Base-by-base conservation (phyloP, 2,113 vertebrate genomes). In the Plecturocebus donacophilus region DNA sequence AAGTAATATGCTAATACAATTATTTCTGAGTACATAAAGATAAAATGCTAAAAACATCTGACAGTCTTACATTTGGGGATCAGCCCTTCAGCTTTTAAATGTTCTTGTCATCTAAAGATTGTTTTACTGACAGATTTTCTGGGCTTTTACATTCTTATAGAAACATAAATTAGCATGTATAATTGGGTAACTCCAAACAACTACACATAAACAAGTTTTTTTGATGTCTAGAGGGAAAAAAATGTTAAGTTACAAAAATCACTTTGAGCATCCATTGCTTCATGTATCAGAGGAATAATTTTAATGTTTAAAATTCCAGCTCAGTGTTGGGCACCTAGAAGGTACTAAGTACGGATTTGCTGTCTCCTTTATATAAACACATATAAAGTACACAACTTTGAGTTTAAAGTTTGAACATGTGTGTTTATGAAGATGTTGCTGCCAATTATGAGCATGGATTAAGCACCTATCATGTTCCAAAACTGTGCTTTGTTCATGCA, bases 11-110 rank as follows among this genome's bases (percentile, higher is more conserved):
- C 12, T 91, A 79, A 90, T 54, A 12, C 6, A 92, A 76, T 89
- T 86, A 91, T 77, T 94, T 93, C 90, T 95, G 56, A 95, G 77
- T 93, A 93, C n/a, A 79, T 30, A 90, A 64, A 81, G 40, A 70
- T 38, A 96, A 96, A 88, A 91, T 64, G 82, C 82, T 88, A 76
- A 93, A 91, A 95, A 66, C 40, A 83, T 71, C 56, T 81, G 40
- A 93, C 19, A 45, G 68, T 94, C 82, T 83, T 79, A 56, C 49
- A 91, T 70, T 96, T 64, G 45, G 13, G 27, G 52, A 80, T 88
- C 76, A 88, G 38, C 80, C n/a, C 32, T 61, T 81, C 56, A 68
- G 82, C 40, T 56, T 56, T 88, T 32, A 94, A 92, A 94, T 23
- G 11, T 45, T 68, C 58, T 80, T 47, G 11, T 87, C 54, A 77